phyloP scores from a whole-genome alignment of 1,140 invertebrate genomes.

The Mercenaria mercenaria region DNA sequence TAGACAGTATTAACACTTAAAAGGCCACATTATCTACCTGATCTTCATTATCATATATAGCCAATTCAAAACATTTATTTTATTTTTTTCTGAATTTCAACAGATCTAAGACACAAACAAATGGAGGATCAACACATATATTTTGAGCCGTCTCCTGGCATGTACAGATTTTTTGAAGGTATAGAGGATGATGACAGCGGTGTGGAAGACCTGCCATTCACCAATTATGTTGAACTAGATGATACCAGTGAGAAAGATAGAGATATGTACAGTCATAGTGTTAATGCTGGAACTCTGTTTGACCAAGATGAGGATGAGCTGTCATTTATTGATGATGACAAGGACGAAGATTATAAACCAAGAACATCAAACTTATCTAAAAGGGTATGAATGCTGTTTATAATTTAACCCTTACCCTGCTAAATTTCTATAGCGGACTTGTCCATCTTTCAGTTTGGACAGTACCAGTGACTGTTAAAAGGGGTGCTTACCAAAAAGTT shows the following conservation, averaged over 20 bases:
- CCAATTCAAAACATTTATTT: too few relatives aligned
- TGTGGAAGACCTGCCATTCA: conserved; percentile 48
- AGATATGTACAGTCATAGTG: neutral
- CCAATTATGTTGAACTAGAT: conserved; percentile 25
- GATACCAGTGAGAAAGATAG: neutral
- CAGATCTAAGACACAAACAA: neutral
- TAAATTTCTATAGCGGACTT: too few relatives aligned
- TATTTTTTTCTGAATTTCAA: too few relatives aligned
- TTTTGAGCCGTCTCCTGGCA: neutral
- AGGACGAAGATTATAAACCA: conserved; percentile 28
- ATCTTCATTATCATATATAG: too few relatives aligned
- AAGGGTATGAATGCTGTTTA: conserved; percentile 1
- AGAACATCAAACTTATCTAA: neutral
- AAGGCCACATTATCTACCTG: too few relatives aligned
- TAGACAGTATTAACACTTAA: too few relatives aligned
- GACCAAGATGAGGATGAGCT: conserved; percentile 36
- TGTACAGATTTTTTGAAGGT: conserved; percentile 23
- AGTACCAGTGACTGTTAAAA: too few relatives aligned
- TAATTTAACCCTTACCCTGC: too few relatives aligned
- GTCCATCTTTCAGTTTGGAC: too few relatives aligned
- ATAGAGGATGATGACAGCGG: conserved; percentile 44
- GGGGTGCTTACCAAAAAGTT: too few relatives aligned
- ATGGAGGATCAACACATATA: neutral
- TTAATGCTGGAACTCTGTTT: neutral
- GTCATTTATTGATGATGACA: conserved; percentile 24